A percentile compares a stretch with the other conserved stretches of the same genome.
Evolutionary conservation across 2,797 vertebrate species (phyloP).

Genomic region (Phaenicophaeus curvirostris): DNA sequence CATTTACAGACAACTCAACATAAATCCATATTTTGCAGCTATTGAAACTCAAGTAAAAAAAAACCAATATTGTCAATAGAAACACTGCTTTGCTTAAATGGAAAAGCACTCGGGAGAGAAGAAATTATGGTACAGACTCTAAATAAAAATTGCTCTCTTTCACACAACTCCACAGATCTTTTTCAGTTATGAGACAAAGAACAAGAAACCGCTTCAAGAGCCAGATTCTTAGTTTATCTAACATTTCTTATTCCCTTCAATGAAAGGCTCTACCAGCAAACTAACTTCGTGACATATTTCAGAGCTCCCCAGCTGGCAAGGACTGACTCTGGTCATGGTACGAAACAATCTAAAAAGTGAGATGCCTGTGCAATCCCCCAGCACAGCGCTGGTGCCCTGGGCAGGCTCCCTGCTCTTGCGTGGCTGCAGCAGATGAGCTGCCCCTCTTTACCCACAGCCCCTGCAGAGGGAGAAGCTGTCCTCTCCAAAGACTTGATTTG

Average conservation of each 20-base stretch:
- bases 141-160: background rate
- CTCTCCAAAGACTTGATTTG: accelerated
- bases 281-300: background rate
- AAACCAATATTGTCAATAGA: background rate
- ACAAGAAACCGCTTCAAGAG: background rate
- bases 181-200: background rate
- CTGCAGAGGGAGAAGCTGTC: background rate
- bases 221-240: background rate
- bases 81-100: background rate
- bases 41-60: background rate
- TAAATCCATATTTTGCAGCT: background rate
- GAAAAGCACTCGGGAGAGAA: background rate
- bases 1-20: background rate
- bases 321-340: accelerated
- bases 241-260: background rate
- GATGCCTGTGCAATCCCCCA: accelerated
- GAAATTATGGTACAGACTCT: background rate
- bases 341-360: background rate
- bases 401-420: no score
- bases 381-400: no score
- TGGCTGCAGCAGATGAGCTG: background rate
- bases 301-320: background rate
- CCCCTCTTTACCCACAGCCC: no score
- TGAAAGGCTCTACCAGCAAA: background rate
- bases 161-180: background rate